Percentiles rank a stretch among this genome's conserved stretches.
Evolutionary conservation across 2,797 vertebrate species (phyloP).

Genomic region (Pachyuromys duprasi): DNA sequence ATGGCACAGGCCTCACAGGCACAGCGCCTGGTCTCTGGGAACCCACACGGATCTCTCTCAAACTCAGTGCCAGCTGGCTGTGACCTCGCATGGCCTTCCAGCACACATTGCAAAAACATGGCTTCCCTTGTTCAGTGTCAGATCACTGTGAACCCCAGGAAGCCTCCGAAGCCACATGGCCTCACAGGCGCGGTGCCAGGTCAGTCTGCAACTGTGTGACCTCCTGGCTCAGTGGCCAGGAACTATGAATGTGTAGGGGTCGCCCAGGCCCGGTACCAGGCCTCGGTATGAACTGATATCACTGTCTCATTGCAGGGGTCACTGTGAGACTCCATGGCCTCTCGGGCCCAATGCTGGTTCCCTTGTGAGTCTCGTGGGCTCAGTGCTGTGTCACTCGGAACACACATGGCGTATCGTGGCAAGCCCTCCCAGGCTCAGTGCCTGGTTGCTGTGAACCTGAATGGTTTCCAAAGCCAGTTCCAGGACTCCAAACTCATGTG

Average conservation of each 20-base stretch:
- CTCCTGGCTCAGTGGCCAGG: not conserved
- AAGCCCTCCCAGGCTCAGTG: not conserved
- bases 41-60: not conserved
- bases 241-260: not conserved
- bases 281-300: not conserved
- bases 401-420: not conserved
- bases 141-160: not conserved
- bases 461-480: not conserved
- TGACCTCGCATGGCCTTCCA: too few species aligned
- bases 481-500: not conserved
- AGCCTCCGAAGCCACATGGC: not conserved
- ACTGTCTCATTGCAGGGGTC: not conserved
- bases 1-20: too few species aligned
- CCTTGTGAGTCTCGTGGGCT: not conserved
- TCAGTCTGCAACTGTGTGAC: not conserved
- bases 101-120: not conserved
- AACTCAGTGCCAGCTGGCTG: not conserved
- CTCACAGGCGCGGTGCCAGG: not conserved
- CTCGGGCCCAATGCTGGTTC: too few species aligned
- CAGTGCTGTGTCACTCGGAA: not conserved
- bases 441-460: not conserved
- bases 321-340: not conserved
- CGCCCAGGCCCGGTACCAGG: not conserved
- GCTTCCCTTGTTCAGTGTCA: too few species aligned
- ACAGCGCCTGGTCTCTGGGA: not conserved